Percentiles rank a stretch among this genome's conserved stretches.
Conservation (phyloP, 2,888 invertebrate genomes). For the Phortica magna region DNA sequence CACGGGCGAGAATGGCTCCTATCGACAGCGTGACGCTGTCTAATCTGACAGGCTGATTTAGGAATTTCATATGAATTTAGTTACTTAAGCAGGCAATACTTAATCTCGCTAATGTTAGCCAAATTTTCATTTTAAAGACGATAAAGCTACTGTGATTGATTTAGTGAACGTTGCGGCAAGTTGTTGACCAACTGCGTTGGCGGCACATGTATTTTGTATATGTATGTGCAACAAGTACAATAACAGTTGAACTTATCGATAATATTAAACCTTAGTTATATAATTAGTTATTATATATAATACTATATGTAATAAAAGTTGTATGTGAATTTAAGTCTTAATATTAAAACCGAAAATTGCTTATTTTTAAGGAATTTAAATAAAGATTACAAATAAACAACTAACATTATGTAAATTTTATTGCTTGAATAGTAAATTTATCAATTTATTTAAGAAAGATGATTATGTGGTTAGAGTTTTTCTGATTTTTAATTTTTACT, state of each 20-base stretch:
- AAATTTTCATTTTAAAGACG: conserved; percentile 54
- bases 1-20: conserved; percentile 63
- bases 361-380: too few relatives aligned
- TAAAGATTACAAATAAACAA: too few relatives aligned
- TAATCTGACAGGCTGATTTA: conserved; percentile 45
- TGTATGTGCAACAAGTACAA: conserved; percentile 17
- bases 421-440: too few relatives aligned
- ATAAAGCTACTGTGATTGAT: conserved; percentile 75
- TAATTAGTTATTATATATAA: too few relatives aligned
- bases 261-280: not conserved
- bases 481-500: too few relatives aligned
- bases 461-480: too few relatives aligned
- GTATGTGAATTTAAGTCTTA: too few relatives aligned
- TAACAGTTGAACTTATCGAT: conserved; percentile 50
- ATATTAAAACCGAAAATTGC: too few relatives aligned
- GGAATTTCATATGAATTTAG: conserved; percentile 34
- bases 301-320: too few relatives aligned
- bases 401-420: too few relatives aligned
- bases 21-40: conserved; percentile 63
- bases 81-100: conserved; percentile 47
- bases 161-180: conserved; percentile 56
- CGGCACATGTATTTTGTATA: conserved; percentile 36
- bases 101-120: conserved; percentile 44
- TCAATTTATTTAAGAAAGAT: too few relatives aligned
- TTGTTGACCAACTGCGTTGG: not conserved